These are phyloP conservation scores for Hypanus sabinus DNA, from an alignment of 2,113 vertebrate species.

Conservation along the genomic window DNA sequence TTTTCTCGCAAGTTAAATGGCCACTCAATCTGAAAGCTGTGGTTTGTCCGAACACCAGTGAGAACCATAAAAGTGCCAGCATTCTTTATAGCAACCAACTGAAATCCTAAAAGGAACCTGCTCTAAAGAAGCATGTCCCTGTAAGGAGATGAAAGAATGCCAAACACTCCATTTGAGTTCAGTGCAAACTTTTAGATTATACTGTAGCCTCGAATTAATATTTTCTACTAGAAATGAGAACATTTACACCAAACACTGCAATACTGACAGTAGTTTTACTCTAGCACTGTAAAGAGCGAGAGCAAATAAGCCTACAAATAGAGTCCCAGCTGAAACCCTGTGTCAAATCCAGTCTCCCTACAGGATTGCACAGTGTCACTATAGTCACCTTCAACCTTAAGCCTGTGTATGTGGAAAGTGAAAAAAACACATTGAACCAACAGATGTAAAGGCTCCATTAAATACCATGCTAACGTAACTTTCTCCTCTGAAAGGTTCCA, in stretches of 20 bases:
- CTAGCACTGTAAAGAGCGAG: neutral
- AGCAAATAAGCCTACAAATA: too few species aligned
- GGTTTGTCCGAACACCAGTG: neutral
- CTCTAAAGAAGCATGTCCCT: neutral
- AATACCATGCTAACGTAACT: neutral
- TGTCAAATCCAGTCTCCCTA: neutral
- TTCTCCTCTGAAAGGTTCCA: neutral
- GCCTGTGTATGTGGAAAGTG: neutral
- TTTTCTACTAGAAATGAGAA: neutral
- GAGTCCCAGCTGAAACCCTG: neutral
- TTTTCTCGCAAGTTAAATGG: neutral
- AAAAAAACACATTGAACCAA: neutral
- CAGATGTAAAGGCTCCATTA: neutral
- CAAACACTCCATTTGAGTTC: neutral
- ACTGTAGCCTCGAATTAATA: neutral
- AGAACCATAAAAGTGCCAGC: neutral
- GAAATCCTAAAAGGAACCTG: neutral
- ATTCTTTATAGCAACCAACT: neutral
- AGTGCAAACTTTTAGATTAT: neutral
- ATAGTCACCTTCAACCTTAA: neutral
- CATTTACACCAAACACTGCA: neutral
- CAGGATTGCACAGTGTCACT: neutral
- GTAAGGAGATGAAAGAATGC: neutral
- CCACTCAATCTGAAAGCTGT: neutral
- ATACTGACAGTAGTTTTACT: too few species aligned